Evolutionary conservation across 1,140 invertebrate species (phyloP).

Genomic region (Cyclina sinensis): DNA sequence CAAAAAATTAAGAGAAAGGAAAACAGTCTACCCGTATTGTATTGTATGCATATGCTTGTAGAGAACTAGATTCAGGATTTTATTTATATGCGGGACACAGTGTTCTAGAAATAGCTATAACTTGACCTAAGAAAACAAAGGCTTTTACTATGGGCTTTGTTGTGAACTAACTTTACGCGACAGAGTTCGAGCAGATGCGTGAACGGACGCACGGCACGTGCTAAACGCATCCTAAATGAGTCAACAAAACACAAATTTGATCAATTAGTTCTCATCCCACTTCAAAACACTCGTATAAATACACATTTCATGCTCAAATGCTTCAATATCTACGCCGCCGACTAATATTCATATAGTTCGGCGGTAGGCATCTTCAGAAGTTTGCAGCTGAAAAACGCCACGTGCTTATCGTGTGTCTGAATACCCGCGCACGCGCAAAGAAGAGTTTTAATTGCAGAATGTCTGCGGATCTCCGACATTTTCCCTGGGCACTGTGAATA

Average conservation of each 20-base stretch:
- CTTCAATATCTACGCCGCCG: slow-evolving; percentile 4
- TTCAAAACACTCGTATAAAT: slow-evolving; percentile 30
- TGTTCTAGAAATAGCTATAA: background rate
- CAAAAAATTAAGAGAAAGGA: background rate
- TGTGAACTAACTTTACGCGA: background rate
- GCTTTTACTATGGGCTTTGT: slow-evolving; percentile 7
- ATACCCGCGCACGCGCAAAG: slow-evolving; percentile 36
- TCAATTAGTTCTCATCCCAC: slow-evolving; percentile 52
- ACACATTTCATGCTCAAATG: slow-evolving; percentile 13
- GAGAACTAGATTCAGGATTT: background rate
- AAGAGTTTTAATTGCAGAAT: slow-evolving; percentile 58
- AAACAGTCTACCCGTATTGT: background rate
- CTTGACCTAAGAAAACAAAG: slow-evolving; percentile 37
- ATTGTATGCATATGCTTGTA: slow-evolving; percentile 11
- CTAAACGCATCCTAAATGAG: background rate
- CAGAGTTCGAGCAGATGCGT: slow-evolving; percentile 29
- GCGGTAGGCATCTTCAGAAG: background rate
- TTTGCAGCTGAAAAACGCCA: slow-evolving; percentile 42
- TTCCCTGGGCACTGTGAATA: slow-evolving; percentile 45
- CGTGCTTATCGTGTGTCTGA: slow-evolving; percentile 43
- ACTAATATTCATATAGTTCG: slow-evolving; percentile 37
- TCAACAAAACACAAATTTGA: slow-evolving; percentile 60
- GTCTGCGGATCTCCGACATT: slow-evolving; percentile 17
- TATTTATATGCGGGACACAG: slow-evolving; percentile 29
- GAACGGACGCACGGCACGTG: slow-evolving; percentile 54